Base-by-base conservation (phyloP, 2,113 vertebrate species). In the Hypocryptadius cinnamomeus region DNA sequence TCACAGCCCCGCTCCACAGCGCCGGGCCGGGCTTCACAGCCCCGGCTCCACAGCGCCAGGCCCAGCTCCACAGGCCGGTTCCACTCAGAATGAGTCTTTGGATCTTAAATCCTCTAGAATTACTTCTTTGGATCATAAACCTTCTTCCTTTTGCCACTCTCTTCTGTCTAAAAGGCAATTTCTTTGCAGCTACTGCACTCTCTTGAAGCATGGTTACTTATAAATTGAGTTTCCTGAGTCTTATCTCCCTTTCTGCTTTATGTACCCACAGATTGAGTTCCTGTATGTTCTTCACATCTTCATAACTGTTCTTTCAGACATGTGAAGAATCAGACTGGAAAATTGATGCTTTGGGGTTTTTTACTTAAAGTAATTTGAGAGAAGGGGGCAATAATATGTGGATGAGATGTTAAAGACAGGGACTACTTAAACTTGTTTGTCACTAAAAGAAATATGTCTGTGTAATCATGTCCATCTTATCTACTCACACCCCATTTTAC, bases 261-360 rank as follows among this genome's bases (percentile, higher is more conserved):
- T 0, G 0, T 10, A 5, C 33, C 13, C 30, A 31, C 5, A 1
- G 6, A 4, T 1, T 13, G 44, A 28, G 31, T 59, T 60, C 44
- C 15, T 30, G 4, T 8, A 5, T 17, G 19, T 59, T 66, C 44
- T 33, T 61, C 10, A 11, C 35, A 50, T 31, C 45, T 21, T n/a
- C 23, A 0, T 11, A 45, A 18, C 28, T 15, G 4, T 9, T 6
- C 10, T 40, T 48, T 51, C 3, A 70, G n/a, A n/a, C 11, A 9
- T 6, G 21, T 8, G 30, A 48, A 30, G 3, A 56, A 74, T 10
- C 39, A 30, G 18, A 17, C n/a, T 40, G 5, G 20, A 63, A 90
- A 90, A 79, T 2, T 1, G 3, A 37, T 25, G 6, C 16, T 50
- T 50, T 28, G 21, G 9, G 6, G 1, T 2, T 33, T 64, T 22